Evolutionary conservation across 2,888 invertebrate genomes (phyloP), one percentile per base, ranked within the genome.

Genomic region (Cheiracanthium punctorium): DNA sequence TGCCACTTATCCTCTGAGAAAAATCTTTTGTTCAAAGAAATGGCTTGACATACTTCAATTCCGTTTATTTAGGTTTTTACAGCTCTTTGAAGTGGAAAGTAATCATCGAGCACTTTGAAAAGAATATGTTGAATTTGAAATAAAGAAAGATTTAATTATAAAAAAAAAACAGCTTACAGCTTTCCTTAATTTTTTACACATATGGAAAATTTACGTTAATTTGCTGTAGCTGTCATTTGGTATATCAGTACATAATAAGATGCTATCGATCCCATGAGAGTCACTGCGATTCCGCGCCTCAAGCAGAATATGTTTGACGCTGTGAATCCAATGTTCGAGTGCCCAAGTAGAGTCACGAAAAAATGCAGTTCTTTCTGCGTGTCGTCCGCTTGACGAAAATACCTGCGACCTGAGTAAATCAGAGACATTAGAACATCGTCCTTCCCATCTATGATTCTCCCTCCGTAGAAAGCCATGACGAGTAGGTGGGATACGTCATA

Each of bases 231-330:
- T 29, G 67, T 77, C 7, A 84, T 29, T 20, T 84, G 82, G n/a
- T 84, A 84, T 33, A 84, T 84, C 5, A 77, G 30, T 24, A 84
- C 52, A 30, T 76, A 77, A 12, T 84, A 77, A 1, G 82, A 84
- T 14, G 29, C 72, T n/a, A 84, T 41, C 0, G 72, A 71, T 14
- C 82, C 82, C 2, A 84, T 14, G 14, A 84, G 32, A 29, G 77
- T 77, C 0, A 84, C 65, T 20, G 72, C 77, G 4, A 73, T 33
- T 0, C 72, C 67, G 24, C 71, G 77, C n/a, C 52, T 84, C 24
- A 84, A 24, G 0, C 67, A 70, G 37, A 84, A 84, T 28, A 77
- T 67, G 43, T 84, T 73, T 24, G 65, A 76, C 12, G 64, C 77
- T 12, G 72, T 67, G 48, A 84, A 64, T 10, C 32, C 65, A 24